Conservation (phyloP, 2,113 vertebrate genomes). For the human (Homo sapiens) region GRCh38 chr21:38578501-38579000, state of each 20-base stretch:
- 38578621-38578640: too few species aligned
- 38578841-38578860: neutral
- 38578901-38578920: neutral
- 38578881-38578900: neutral
- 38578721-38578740: neutral
- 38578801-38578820: neutral
- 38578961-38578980: neutral
- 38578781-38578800: neutral
- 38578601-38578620: accelerated
- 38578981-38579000: neutral
- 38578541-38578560: neutral
- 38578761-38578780: accelerated
- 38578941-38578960: neutral
- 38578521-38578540: neutral
- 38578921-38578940: neutral
- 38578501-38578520: neutral
- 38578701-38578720: neutral
- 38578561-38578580: neutral
- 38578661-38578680: neutral
- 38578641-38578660: neutral
- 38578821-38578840: neutral
- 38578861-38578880: neutral
- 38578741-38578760: neutral
- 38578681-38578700: neutral
- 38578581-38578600: too few species aligned